Evolutionary conservation across 2,113 vertebrate species (phyloP).

Genomic region (Leucopsar rothschildi): DNA sequence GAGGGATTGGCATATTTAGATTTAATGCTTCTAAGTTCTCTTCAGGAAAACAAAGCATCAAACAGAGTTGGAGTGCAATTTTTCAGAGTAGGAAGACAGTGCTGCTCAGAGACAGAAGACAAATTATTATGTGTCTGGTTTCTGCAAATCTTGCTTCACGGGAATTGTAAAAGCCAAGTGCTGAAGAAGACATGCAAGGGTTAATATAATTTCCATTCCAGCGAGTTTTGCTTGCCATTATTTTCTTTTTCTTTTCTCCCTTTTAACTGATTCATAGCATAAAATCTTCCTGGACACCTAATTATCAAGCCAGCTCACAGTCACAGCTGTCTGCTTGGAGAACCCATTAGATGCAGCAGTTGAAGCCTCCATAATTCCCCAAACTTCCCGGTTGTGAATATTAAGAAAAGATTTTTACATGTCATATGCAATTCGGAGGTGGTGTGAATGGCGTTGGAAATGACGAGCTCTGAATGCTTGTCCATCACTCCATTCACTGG

Average conservation of each 20-base stretch:
- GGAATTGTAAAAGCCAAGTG: neutral
- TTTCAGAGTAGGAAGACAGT: conserved; percentile 30
- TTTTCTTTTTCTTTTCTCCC: conserved; percentile 79
- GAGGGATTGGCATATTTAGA: neutral
- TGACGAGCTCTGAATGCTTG: conserved; percentile 96
- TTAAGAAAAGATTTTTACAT: conserved; percentile 99
- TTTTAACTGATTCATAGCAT: conserved; percentile 86
- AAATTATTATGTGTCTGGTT: conserved; percentile 26
- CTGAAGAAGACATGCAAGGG: conserved; percentile 63
- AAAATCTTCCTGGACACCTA: conserved; percentile 96
- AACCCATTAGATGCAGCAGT: conserved; percentile 94
- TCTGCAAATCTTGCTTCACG: conserved; percentile 24
- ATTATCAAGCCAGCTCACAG: conserved; percentile 92
- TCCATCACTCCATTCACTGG: conserved; percentile 98
- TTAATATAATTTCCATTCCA: conserved; percentile 77
- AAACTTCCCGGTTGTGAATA: conserved; percentile 96
- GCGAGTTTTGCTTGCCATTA: conserved; percentile 78
- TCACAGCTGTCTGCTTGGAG: conserved; percentile 95
- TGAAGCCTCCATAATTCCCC: conserved; percentile 91
- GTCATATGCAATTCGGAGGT: conserved; percentile 88
- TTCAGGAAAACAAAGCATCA: neutral
- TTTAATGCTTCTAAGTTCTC: neutral
- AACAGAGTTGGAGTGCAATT: neutral
- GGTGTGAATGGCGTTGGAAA: conserved; percentile 93
- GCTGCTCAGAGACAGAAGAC: neutral